Evolutionary conservation across 2,797 vertebrate genomes (phyloP).

Genomic region (Rhabdophis nuchalis): DNA sequence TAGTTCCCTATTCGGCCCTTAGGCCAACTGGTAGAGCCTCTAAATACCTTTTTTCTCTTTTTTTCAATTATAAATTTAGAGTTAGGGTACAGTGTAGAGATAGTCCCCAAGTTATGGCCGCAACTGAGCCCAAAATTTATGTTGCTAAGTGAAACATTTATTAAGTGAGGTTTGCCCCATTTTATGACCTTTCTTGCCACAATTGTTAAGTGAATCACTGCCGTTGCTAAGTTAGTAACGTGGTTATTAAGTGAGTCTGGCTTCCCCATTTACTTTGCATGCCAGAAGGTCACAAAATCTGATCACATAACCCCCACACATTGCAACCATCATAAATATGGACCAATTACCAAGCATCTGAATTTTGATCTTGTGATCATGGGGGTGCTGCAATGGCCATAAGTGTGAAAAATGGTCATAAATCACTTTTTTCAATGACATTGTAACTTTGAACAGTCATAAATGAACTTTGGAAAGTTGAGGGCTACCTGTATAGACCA

Average conservation of each 20-base stretch:
- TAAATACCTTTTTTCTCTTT: background rate
- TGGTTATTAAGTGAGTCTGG: background rate
- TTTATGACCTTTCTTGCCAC: background rate
- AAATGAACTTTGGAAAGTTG: background rate
- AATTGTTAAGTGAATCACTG: background rate
- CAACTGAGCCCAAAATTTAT: background rate
- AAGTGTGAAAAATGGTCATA: background rate
- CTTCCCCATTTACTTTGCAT: background rate
- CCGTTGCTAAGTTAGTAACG: background rate
- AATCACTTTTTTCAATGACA: background rate
- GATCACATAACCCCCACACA: background rate
- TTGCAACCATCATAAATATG: background rate
- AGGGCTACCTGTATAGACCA: background rate
- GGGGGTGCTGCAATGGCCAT: background rate
- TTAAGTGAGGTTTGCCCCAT: background rate
- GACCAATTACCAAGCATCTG: background rate
- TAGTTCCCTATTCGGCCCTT: background rate
- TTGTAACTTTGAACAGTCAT: background rate
- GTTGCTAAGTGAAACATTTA: background rate
- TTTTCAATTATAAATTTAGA: background rate
- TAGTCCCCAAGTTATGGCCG: background rate
- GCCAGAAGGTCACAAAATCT: background rate
- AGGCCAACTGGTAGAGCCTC: background rate
- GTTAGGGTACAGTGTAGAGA: background rate
- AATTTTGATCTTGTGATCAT: background rate